Percentiles rank a stretch among this genome's conserved stretches.
These are phyloP conservation scores for Sminthurinus signatus DNA, from an alignment of 1,140 invertebrate genomes.

Conservation along the genomic window DNA sequence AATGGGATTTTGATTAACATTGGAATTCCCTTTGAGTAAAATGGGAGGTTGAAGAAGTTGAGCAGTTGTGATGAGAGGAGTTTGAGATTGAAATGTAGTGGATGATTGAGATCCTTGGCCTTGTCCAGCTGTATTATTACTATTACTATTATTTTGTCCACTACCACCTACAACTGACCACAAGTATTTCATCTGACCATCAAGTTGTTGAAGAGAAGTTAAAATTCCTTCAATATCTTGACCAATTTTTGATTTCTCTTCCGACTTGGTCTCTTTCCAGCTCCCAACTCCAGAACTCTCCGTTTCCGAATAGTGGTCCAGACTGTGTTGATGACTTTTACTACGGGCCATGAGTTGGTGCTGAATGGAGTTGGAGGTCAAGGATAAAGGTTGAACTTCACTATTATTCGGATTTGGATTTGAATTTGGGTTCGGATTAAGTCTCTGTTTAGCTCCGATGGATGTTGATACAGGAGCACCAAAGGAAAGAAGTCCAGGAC, in stretches of 20 bases:
- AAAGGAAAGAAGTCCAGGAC: not conserved
- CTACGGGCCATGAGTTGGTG: not conserved
- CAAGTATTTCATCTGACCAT: slow-evolving; percentile 36
- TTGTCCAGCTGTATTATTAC: not conserved
- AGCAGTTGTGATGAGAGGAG: not conserved
- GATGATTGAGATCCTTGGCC: not conserved
- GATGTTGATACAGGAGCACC: slow-evolving; percentile 7
- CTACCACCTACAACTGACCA: slow-evolving; percentile 28
- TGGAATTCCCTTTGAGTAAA: not conserved
- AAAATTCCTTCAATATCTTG: slow-evolving; percentile 35
- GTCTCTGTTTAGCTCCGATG: not conserved
- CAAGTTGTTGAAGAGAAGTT: slow-evolving; percentile 22
- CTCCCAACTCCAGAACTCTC: slow-evolving; percentile 38
- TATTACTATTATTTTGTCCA: not conserved
- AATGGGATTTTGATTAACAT: not conserved
- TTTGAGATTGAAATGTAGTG: no score
- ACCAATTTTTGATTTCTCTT: slow-evolving; percentile 19
- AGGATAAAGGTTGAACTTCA: not conserved
- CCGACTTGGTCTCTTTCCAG: slow-evolving; percentile 13
- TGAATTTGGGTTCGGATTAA: not conserved
- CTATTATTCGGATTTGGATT: not conserved
- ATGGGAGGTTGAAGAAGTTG: not conserved
- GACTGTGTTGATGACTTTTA: not conserved
- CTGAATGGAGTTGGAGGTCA: not conserved
- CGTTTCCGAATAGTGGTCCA: slow-evolving; percentile 26